Evolutionary conservation across 2,113 vertebrate species (phyloP).

Genomic region (Callopanchax toddi): DNA sequence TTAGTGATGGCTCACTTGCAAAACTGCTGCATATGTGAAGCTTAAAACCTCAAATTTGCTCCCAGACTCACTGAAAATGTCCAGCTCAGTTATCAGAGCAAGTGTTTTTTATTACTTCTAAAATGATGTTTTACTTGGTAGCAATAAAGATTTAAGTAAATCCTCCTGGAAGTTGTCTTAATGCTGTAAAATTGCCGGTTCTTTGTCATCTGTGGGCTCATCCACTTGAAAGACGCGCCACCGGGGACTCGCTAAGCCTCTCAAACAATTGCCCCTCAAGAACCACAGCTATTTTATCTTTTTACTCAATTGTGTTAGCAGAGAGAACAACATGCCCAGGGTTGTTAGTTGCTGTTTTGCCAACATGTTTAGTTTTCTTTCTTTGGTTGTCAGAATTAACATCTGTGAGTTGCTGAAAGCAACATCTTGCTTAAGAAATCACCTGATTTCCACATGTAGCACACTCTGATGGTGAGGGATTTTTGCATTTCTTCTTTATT

Average conservation of each 20-base stretch:
- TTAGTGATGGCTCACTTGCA: not conserved
- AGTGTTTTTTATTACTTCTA: not conserved
- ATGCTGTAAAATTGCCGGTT: conserved; percentile 30
- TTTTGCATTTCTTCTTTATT: too few species aligned
- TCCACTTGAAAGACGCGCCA: conserved; percentile 37
- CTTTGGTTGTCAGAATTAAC: conserved; percentile 1
- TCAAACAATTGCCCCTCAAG: conserved; percentile 51
- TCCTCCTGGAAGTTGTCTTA: conserved; percentile 31
- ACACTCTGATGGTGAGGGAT: too few species aligned
- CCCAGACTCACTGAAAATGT: not conserved
- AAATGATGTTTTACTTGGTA: conserved; percentile 14
- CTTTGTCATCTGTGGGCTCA: conserved; percentile 40
- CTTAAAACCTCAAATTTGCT: not conserved
- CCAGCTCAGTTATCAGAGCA: conserved; percentile 10
- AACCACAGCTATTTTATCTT: conserved; percentile 39
- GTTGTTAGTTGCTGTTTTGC: conserved; percentile 35
- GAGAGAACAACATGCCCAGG: conserved; percentile 45
- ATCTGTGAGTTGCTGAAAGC: too few species aligned
- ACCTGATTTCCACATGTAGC: too few species aligned
- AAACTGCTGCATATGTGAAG: not conserved
- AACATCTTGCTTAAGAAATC: too few species aligned
- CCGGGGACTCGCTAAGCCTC: conserved; percentile 45
- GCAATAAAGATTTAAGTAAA: conserved; percentile 16
- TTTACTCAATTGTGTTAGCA: conserved; percentile 35
- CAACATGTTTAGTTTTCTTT: conserved; percentile 28